phyloP scores from a whole-genome alignment of 2,797 vertebrate species.

The Ambastaia sidthimunki region DNA sequence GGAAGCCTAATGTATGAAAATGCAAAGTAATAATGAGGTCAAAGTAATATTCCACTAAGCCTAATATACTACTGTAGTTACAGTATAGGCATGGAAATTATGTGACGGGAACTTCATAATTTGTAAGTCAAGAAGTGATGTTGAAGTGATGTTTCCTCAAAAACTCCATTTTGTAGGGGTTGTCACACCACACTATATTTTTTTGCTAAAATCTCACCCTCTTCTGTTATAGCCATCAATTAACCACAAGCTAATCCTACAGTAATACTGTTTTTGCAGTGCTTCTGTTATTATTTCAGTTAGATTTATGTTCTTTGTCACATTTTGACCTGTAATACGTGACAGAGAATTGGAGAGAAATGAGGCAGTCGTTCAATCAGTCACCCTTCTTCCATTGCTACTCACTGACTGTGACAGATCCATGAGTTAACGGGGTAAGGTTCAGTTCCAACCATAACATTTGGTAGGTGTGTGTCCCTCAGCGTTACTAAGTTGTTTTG shows the following conservation, averaged over 20 bases:
- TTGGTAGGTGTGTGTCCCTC: not conserved
- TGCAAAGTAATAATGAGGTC: constrained; percentile 27
- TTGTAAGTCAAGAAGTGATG: not conserved
- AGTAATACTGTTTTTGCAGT: not conserved
- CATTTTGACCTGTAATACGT: not conserved
- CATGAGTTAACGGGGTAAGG: not conserved
- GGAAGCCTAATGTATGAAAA: constrained; percentile 43
- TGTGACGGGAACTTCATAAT: not conserved
- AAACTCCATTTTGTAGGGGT: not conserved
- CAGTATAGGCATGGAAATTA: constrained; percentile 39
- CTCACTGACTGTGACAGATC: not conserved
- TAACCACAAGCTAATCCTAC: not conserved
- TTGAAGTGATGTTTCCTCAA: not conserved
- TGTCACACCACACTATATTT: not conserved
- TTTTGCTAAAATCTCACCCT: not conserved
- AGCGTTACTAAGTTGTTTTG: constrained; percentile 2
- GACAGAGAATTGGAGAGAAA: not conserved
- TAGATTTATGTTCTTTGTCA: not conserved
- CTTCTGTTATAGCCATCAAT: not conserved
- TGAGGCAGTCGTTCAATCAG: not conserved
- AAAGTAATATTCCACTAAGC: constrained; percentile 9
- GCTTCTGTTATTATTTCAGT: not conserved
- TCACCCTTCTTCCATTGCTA: not conserved
- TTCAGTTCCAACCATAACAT: not conserved
- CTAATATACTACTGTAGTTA: constrained; percentile 10